These are phyloP conservation scores for Agriotes lineatus DNA, from an alignment of 2,888 invertebrate genomes.

Conservation along the genomic window DNA sequence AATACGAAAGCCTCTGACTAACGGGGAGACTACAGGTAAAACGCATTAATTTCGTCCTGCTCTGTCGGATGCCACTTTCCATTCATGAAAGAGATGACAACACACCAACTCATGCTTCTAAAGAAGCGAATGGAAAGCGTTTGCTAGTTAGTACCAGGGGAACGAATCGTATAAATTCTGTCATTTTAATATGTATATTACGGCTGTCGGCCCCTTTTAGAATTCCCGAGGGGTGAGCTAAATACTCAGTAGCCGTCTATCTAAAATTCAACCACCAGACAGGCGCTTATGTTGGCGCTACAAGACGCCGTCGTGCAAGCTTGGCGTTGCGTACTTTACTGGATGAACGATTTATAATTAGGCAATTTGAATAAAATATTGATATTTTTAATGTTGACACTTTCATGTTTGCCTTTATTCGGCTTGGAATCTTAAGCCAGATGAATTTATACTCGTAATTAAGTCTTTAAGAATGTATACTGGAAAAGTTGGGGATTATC, in stretches of 20 bases:
- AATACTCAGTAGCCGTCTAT: constrained; percentile 22
- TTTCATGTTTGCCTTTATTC: too few species aligned
- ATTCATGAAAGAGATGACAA: too few species aligned
- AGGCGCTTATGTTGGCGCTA: constrained; percentile 15
- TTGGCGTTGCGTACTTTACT: constrained; percentile 16
- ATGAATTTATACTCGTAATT: too few species aligned
- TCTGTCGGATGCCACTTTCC: too few species aligned
- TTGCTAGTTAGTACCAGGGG: constrained; percentile 10
- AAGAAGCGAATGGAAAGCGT: neutral
- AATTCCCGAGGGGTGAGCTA: constrained; percentile 19
- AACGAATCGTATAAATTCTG: neutral
- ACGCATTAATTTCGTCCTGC: neutral
- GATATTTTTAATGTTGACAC: neutral
- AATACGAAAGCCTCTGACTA: neutral
- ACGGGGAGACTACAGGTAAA: too few species aligned
- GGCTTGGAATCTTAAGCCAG: too few species aligned
- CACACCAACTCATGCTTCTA: too few species aligned
- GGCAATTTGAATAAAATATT: neutral
- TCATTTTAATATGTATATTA: constrained; percentile 22
- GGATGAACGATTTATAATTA: neutral
- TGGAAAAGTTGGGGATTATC: too few species aligned
- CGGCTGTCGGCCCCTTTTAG: constrained; percentile 14
- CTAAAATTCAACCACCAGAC: constrained; percentile 18
- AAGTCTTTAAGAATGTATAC: too few species aligned
- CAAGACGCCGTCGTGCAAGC: neutral